A percentile compares a stretch with the other conserved stretches of the same genome.
Evolutionary conservation across 2,888 invertebrate genomes (phyloP).

Genomic region (Tachina fera): DNA sequence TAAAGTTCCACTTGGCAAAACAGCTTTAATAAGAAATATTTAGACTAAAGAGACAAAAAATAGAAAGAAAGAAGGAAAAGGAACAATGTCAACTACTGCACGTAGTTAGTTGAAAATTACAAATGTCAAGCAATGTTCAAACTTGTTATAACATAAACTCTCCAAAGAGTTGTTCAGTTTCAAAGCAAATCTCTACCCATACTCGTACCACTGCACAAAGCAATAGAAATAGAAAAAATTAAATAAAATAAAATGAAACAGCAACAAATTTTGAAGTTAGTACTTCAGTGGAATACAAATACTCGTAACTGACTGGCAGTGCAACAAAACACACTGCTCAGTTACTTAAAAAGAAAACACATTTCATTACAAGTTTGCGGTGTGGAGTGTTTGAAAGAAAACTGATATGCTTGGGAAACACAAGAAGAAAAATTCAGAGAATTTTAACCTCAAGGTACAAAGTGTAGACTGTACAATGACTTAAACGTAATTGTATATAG

Average conservation of each 20-base stretch:
- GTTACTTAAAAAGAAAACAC: neutral
- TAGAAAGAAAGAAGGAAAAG: neutral
- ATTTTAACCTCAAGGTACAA: conserved; percentile 27
- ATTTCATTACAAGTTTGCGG: neutral
- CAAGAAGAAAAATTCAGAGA: conserved; percentile 36
- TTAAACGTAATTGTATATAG: neutral
- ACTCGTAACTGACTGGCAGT: neutral
- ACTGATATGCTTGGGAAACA: conserved; percentile 52
- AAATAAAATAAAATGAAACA: neutral
- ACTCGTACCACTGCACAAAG: conserved; percentile 12
- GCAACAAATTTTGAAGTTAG: neutral
- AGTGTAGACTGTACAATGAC: neutral
- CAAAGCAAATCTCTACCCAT: conserved; percentile 42
- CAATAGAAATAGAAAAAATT: neutral
- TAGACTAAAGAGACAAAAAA: neutral
- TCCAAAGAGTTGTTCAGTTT: conserved; percentile 59
- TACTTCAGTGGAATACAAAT: conserved; percentile 29
- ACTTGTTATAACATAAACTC: conserved; percentile 61
- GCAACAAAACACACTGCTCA: neutral
- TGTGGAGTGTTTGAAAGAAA: conserved; percentile 17
- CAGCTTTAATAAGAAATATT: neutral
- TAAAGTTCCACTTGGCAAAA: neutral
- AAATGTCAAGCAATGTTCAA: conserved; percentile 63
- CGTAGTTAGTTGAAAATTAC: conserved; percentile 67
- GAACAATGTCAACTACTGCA: conserved; percentile 49